These are phyloP conservation scores for Halisarca cf. caerulea DNA, from an alignment of 37 sponge, comb jelly and placozoan species.

Conservation along the genomic window DNA sequence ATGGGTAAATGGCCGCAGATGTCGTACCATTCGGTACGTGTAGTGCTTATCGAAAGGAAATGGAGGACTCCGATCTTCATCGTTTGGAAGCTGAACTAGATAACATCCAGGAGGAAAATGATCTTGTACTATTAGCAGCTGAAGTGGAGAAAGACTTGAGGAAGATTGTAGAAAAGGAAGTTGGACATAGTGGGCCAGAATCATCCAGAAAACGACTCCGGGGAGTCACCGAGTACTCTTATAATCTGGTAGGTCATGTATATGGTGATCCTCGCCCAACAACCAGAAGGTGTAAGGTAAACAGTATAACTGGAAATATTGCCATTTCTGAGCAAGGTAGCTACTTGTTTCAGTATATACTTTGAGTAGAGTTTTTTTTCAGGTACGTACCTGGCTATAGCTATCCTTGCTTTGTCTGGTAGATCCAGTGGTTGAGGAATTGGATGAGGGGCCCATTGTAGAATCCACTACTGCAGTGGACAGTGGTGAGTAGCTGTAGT, in stretches of 20 bases:
- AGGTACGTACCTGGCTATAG: not conserved
- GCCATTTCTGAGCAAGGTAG: not conserved
- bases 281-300: not conserved
- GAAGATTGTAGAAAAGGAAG: no score
- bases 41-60: not conserved
- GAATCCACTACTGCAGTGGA: slow-evolving; percentile 14
- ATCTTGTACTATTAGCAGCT: not conserved
- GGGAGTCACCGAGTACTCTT: slow-evolving; percentile 17
- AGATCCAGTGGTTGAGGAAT: not conserved
- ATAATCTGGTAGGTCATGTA: not conserved
- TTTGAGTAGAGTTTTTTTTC: not conserved
- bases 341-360: not conserved
- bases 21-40: not conserved
- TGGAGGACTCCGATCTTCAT: not conserved
- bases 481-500: slow-evolving; percentile 17
- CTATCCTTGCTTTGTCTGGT: no score
- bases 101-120: not conserved
- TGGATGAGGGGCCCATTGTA: not conserved
- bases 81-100: slow-evolving; percentile 2
- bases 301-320: not conserved
- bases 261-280: not conserved
- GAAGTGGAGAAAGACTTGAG: no score
- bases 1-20: not conserved
- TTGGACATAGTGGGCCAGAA: not conserved
- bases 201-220: not conserved